phyloP scores from a whole-genome alignment of 2,797 vertebrate genomes.

The Molossus alvarezi region DNA sequence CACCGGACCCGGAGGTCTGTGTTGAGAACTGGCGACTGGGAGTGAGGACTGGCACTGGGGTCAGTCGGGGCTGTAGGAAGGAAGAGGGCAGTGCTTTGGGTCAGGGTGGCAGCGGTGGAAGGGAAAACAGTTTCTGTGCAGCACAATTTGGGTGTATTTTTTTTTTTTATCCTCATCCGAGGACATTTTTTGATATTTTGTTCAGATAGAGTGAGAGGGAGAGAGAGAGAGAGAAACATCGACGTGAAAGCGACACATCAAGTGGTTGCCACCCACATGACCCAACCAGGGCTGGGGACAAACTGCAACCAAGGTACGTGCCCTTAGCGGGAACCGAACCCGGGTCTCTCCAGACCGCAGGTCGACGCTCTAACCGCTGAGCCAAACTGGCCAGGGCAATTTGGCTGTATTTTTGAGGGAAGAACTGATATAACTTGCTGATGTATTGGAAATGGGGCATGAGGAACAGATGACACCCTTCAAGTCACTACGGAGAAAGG shows the following conservation, averaged over 20 bases:
- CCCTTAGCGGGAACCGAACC: too few relatives aligned
- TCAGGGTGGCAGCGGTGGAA: background rate
- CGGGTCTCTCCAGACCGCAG: too few relatives aligned
- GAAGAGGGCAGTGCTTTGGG: background rate
- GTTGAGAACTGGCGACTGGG: background rate
- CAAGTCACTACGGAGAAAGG: background rate
- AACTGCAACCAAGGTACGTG: too few relatives aligned
- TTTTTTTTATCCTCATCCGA: too few relatives aligned
- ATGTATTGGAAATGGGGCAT: background rate
- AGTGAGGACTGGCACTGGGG: background rate
- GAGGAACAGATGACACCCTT: background rate
- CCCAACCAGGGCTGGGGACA: too few relatives aligned
- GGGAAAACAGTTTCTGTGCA: background rate
- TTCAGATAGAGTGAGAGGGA: too few relatives aligned
- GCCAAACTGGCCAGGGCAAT: too few relatives aligned
- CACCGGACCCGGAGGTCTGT: background rate
- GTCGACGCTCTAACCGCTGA: too few relatives aligned
- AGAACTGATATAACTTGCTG: background rate
- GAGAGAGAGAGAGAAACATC: too few relatives aligned
- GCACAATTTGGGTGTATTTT: background rate
- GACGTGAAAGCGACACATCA: too few relatives aligned
- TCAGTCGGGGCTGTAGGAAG: background rate
- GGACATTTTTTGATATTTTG: too few relatives aligned
- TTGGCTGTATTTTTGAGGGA: background rate
- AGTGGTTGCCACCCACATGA: too few relatives aligned